These are phyloP conservation scores for Microchirus variegatus DNA, from an alignment of 2,797 vertebrate genomes.

Conservation along the genomic window DNA sequence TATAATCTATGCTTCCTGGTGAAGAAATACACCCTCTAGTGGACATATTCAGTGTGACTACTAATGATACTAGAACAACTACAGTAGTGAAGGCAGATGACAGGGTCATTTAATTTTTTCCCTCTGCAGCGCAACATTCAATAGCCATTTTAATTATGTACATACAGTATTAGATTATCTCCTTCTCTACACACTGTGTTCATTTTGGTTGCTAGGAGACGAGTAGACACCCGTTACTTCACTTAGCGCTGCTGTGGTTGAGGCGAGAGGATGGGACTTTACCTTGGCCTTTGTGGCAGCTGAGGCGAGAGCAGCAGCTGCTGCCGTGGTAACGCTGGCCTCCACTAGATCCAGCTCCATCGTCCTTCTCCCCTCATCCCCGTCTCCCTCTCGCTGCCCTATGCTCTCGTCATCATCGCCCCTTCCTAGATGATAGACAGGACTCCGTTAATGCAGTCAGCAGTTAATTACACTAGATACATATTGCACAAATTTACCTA, in stretches of 20 bases:
- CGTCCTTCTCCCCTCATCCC: constrained; percentile 82
- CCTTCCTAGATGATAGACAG: constrained; percentile 34
- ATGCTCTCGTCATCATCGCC: constrained; percentile 84
- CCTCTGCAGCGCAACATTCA: not conserved
- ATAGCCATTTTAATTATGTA: no score
- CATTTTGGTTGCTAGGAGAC: constrained; percentile 29
- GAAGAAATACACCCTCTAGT: not conserved
- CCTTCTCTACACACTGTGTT: no score
- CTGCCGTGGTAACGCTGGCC: constrained; percentile 90
- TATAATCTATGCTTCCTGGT: not conserved
- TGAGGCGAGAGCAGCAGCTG: constrained; percentile 92
- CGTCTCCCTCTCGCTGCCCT: constrained; percentile 82
- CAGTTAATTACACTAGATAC: not conserved
- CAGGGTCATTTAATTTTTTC: not conserved
- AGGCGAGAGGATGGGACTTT: constrained; percentile 37
- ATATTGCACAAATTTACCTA: constrained; percentile 25
- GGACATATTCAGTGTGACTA: not conserved
- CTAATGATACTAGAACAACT: not conserved
- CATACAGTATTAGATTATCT: no score
- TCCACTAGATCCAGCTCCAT: constrained; percentile 92
- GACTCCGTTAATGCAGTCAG: not conserved
- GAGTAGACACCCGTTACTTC: not conserved
- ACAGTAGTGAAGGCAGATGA: not conserved
- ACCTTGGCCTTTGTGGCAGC: constrained; percentile 98
- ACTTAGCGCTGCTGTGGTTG: not conserved